Percentiles rank a stretch among this genome's conserved stretches.
Evolutionary conservation across 2,888 invertebrate species (phyloP).

Genomic region (Stegana nigrithorax): DNA sequence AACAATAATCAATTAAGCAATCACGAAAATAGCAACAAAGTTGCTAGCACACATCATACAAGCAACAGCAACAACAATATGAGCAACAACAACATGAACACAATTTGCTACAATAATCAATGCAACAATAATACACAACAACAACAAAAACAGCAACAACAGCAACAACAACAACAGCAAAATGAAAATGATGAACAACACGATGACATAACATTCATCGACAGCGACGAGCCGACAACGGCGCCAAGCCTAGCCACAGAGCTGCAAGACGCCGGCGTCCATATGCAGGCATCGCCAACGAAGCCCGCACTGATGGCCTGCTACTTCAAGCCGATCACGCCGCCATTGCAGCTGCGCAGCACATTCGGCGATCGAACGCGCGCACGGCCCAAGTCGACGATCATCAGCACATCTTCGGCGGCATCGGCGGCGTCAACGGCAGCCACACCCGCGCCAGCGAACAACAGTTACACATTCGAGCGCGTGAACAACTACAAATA

Average conservation of each 20-base stretch:
- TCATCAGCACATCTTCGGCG: conserved; percentile 41
- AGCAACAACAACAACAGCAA: conserved; percentile 33
- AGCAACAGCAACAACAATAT: conserved; percentile 19
- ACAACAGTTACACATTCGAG: conserved; percentile 51
- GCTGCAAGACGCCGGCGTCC: not conserved
- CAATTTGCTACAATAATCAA: conserved; percentile 28
- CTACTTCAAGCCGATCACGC: conserved; percentile 51
- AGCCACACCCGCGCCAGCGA: conserved; percentile 28
- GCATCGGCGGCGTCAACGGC: not conserved
- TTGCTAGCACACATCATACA: too few relatives aligned
- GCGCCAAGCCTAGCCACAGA: too few relatives aligned
- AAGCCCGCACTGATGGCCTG: conserved; percentile 27
- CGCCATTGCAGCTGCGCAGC: conserved; percentile 40
- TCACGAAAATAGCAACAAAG: conserved; percentile 44
- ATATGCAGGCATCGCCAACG: not conserved
- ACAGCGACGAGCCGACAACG: conserved; percentile 54
- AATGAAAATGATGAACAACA: conserved; percentile 46
- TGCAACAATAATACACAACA: conserved; percentile 23
- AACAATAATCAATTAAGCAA: conserved; percentile 24
- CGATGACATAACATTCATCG: conserved; percentile 64
- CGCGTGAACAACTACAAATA: conserved; percentile 60
- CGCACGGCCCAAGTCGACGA: conserved; percentile 61
- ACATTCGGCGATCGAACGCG: conserved; percentile 15
- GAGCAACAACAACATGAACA: conserved; percentile 13
- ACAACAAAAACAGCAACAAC: conserved; percentile 42